Evolutionary conservation across 2,888 invertebrate genomes (phyloP), one percentile per base, ranked within the genome.

Genomic region (Listrodromus nycthemerus): DNA sequence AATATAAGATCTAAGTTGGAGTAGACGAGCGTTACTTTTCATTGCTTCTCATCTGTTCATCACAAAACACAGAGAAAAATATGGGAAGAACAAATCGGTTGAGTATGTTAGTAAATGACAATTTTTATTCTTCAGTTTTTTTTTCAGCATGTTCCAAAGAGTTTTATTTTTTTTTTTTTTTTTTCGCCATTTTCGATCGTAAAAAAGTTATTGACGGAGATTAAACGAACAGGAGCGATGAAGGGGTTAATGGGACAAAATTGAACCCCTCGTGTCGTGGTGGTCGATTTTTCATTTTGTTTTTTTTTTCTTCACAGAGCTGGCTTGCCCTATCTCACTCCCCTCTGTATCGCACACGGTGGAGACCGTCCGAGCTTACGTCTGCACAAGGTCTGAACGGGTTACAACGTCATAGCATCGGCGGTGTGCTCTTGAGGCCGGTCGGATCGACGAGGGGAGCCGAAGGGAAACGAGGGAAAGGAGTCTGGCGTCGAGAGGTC

Each of bases 401-500:
- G 58, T 76, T 73, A 45, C 78, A 61, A 80, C 81, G 77, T 82
- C 79, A 81, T 66, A 41, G 61, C 50, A 74, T 24, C 61, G 75
- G 13, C 45, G 67, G 27, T 50, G 50, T 70, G 70, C 78, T 78
- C 78, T 78, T 78, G 79, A 73, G 73, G 79, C 58, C 66, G 79
- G 61, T 52, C 52, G 45, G 58, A 55, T 50, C 71, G 67, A 7
- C 63, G 77, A 41, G 24, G 66, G 33, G 69, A 13, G 58, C 78
- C 19, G 80, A 82, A 71, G 81, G 75, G 82, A 80, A 86, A 84
- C 77, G 69, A 85, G 69, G 84, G 33, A 75, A 73, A 85, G 82
- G 84, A 50, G 69, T 70, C 70, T 86, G 89, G 89, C 88, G 89
- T 87, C 89, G 73, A 55, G 83, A 87, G 83, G 89, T 89, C 89